A percentile compares a stretch with the other conserved stretches of the same genome.
Conservation (phyloP, 2,113 vertebrate genomes). For the Sturnira hondurensis region DNA sequence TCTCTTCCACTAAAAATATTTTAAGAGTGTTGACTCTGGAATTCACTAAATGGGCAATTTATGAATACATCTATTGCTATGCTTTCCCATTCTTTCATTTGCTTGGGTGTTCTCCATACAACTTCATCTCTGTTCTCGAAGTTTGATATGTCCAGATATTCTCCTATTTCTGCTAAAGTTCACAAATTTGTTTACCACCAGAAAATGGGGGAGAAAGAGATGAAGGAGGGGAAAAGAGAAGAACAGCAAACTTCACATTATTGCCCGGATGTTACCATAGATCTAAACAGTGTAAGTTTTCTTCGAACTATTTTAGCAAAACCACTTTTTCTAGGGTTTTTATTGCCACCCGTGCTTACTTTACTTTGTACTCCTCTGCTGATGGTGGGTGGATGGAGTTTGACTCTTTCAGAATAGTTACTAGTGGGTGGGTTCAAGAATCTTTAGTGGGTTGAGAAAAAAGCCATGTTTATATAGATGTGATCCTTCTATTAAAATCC, state of each 20-base stretch:
- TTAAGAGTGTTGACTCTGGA: neutral
- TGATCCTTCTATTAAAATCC: conserved; percentile 73
- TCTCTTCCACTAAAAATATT: conserved; percentile 12
- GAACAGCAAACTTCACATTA: neutral
- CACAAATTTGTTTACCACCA: neutral
- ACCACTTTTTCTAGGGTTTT: conserved; percentile 43
- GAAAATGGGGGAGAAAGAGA: neutral
- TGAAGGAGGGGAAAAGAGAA: neutral
- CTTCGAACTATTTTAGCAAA: conserved; percentile 59
- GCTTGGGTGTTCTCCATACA: neutral
- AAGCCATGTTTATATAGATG: conserved; percentile 68
- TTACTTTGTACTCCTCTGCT: conserved; percentile 73
- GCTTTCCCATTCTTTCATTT: neutral
- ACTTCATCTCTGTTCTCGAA: conserved; percentile 21
- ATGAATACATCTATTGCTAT: neutral
- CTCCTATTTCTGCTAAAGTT: neutral
- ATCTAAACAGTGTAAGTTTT: conserved; percentile 56
- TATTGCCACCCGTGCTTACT: conserved; percentile 56
- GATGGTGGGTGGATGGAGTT: conserved; percentile 70
- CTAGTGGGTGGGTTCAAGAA: conserved; percentile 66
- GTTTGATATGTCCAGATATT: neutral
- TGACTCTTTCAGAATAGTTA: conserved; percentile 72
- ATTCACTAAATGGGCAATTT: conserved; percentile 17
- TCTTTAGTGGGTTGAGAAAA: conserved; percentile 65
- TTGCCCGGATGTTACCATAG: conserved; percentile 10